Evolutionary conservation across 2,797 vertebrate genomes (phyloP).

Genomic region (Myotis planiceps): DNA sequence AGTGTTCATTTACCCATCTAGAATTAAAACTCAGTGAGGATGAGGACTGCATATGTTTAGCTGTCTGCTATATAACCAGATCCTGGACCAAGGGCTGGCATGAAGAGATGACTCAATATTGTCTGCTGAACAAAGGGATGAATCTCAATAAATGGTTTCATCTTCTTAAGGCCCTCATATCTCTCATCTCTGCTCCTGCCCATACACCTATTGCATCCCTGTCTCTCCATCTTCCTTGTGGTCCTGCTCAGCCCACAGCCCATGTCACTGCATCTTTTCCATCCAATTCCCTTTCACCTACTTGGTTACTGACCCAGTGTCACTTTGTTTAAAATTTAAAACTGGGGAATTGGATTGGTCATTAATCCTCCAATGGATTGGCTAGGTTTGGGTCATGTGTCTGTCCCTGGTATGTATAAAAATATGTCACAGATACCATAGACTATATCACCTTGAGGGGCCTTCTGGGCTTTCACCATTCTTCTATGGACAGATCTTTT

Average conservation of each 20-base stretch:
- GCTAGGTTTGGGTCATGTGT: neutral
- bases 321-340: neutral
- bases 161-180: neutral
- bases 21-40: neutral
- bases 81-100: neutral
- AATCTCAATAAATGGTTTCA: neutral
- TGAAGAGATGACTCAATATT: accelerated
- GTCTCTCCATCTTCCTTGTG: neutral
- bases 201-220: neutral
- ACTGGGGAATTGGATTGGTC: neutral
- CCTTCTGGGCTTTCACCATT: neutral
- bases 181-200: neutral
- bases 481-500: neutral
- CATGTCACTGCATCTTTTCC: neutral
- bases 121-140: neutral
- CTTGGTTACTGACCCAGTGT: neutral
- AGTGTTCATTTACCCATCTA: neutral
- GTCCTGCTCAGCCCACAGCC: neutral
- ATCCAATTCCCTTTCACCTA: neutral
- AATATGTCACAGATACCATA: neutral
- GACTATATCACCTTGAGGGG: neutral
- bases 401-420: neutral
- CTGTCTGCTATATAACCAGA: neutral
- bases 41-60: accelerated
- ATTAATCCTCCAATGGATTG: neutral